Conservation (phyloP, 2,113 vertebrate genomes). For the Lipophrys pholis region DNA sequence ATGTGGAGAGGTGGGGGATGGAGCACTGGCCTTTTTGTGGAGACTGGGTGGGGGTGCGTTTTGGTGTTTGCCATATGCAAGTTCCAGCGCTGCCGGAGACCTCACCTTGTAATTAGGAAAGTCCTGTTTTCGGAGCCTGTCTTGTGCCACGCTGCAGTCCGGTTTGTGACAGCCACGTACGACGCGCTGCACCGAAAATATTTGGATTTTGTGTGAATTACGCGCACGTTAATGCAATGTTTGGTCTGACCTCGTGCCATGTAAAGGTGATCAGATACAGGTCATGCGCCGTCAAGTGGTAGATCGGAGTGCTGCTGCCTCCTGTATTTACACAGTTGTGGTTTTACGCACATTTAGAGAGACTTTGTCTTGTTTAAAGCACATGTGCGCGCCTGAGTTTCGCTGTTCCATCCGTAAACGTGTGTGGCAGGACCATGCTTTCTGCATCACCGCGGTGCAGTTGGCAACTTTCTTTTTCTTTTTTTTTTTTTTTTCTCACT, state of each 20-base stretch:
- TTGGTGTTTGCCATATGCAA: slow-evolving; percentile 69
- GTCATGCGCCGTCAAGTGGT: slow-evolving; percentile 73
- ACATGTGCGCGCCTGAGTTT: neutral
- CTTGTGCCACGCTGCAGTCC: neutral
- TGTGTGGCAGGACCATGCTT: neutral
- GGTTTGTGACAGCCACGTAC: too few relatives aligned
- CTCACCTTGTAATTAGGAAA: slow-evolving; percentile 23
- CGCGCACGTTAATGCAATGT: neutral
- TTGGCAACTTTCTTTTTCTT: too few relatives aligned
- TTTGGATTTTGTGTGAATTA: neutral
- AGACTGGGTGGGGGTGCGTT: slow-evolving; percentile 77
- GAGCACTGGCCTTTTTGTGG: slow-evolving; percentile 73
- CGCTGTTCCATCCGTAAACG: neutral
- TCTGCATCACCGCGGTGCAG: too few relatives aligned
- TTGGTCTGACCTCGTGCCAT: slow-evolving; percentile 65
- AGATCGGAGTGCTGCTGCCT: neutral
- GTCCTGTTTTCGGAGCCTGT: neutral
- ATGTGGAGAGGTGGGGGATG: slow-evolving; percentile 85
- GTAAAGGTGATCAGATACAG: slow-evolving; percentile 49
- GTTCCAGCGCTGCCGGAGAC: slow-evolving; percentile 2
- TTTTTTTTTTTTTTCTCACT: slow-evolving; percentile 21
- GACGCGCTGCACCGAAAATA: neutral
- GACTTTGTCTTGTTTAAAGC: too few relatives aligned
- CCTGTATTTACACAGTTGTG: neutral
- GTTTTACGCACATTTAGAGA: neutral